A percentile compares a stretch with the other conserved stretches of the same genome.
phyloP scores from a whole-genome alignment of 2,888 invertebrate genomes.

The Drosophila recens region DNA sequence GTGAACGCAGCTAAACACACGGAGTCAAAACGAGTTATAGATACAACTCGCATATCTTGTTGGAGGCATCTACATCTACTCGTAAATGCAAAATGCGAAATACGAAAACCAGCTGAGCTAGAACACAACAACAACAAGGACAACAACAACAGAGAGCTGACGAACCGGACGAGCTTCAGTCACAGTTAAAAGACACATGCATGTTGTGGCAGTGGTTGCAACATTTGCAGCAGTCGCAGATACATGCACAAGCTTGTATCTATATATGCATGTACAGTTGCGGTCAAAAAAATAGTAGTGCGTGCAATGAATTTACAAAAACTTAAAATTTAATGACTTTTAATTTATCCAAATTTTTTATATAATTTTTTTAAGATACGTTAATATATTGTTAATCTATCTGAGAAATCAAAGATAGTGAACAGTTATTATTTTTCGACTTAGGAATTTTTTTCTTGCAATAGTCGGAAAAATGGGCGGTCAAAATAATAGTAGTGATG shows the following conservation, averaged over 20 bases:
- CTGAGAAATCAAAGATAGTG: too few relatives aligned
- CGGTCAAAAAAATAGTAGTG: too few relatives aligned
- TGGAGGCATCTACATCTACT: slow-evolving; percentile 68
- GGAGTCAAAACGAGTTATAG: slow-evolving; percentile 69
- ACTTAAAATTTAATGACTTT: too few relatives aligned
- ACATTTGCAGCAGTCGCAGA: slow-evolving; percentile 45
- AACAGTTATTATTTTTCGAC: too few relatives aligned
- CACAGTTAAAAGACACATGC: slow-evolving; percentile 37
- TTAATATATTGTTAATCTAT: too few relatives aligned
- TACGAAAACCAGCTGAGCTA: slow-evolving; percentile 75
- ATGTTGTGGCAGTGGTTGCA: slow-evolving; percentile 44
- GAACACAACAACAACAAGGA: slow-evolving; percentile 48
- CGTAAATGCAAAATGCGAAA: slow-evolving; percentile 40
- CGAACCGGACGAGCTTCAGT: slow-evolving; percentile 37
- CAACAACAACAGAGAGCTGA: slow-evolving; percentile 2
- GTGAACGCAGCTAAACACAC: slow-evolving; percentile 1
- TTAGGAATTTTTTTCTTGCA: too few relatives aligned
- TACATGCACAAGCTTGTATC: slow-evolving; percentile 19
- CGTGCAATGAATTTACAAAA: too few relatives aligned
- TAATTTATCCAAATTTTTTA: too few relatives aligned
- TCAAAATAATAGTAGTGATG: too few relatives aligned
- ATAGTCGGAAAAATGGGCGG: too few relatives aligned
- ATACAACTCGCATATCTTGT: slow-evolving; percentile 64
- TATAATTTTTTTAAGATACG: too few relatives aligned
- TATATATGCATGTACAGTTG: not conserved